Evolutionary conservation across 2,888 invertebrate species (phyloP).

Genomic region (Idaea biselata): DNA sequence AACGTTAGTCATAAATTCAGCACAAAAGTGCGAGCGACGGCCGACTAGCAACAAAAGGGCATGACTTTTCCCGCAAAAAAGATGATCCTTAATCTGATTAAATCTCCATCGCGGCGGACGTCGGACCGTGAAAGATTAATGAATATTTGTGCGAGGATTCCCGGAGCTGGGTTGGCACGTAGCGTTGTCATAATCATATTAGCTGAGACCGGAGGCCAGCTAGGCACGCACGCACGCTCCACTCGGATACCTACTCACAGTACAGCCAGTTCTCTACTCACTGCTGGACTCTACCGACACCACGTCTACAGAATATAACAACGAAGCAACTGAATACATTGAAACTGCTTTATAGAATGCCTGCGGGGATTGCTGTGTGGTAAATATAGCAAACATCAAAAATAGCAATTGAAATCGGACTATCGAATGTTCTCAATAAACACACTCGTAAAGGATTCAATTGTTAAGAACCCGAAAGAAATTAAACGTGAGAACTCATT

Average conservation of each 20-base stretch:
- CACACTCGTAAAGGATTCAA: conserved; percentile 79
- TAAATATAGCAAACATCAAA: conserved; percentile 19
- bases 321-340: neutral
- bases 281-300: conserved; percentile 32
- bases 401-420: conserved; percentile 67
- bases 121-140: conserved; percentile 81
- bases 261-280: conserved; percentile 25
- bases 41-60: conserved; percentile 77
- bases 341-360: neutral
- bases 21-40: conserved; percentile 76
- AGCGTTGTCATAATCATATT: conserved; percentile 80
- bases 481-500: conserved; percentile 81
- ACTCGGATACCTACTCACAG: conserved; percentile 5
- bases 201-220: conserved; percentile 70
- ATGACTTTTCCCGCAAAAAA: conserved; percentile 79
- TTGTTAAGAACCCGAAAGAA: conserved; percentile 73
- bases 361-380: conserved; percentile 35
- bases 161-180: conserved; percentile 77
- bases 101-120: conserved; percentile 80
- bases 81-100: conserved; percentile 82
- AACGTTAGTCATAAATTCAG: conserved; percentile 73
- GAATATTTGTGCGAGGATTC: conserved; percentile 80
- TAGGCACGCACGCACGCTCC: conserved; percentile 65
- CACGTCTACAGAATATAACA: conserved; percentile 18
- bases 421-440: conserved; percentile 75